Conservation (phyloP, 2,113 vertebrate species). For the Pholis gunnellus region DNA sequence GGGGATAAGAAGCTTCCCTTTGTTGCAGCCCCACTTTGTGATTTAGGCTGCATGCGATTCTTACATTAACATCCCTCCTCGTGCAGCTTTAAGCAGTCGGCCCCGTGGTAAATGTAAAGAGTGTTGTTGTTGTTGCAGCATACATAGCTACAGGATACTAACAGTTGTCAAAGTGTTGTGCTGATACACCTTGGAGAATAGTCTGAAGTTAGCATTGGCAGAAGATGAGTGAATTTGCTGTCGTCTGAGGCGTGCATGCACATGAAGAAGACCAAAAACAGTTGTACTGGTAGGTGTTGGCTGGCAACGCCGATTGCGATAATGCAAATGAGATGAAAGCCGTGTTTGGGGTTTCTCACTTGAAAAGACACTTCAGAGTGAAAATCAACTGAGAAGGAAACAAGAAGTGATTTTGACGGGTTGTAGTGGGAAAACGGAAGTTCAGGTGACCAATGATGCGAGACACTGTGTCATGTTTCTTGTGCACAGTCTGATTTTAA, state of each 20-base stretch:
- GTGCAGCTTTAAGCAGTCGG: conserved; percentile 43
- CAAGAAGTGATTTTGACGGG: conserved; percentile 19
- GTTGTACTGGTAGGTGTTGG: conserved; percentile 56
- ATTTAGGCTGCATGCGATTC: conserved; percentile 36
- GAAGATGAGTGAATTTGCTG: conserved; percentile 52
- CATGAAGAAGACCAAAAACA: conserved; percentile 40
- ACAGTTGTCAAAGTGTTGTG: conserved; percentile 56
- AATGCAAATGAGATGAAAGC: conserved; percentile 68
- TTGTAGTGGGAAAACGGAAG: conserved; percentile 6
- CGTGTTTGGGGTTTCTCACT: conserved; percentile 62
- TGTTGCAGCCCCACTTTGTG: conserved; percentile 36
- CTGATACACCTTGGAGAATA: conserved; percentile 59
- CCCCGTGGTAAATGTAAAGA: conserved; percentile 58
- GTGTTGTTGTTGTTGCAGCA: conserved; percentile 56
- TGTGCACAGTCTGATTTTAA: not conserved
- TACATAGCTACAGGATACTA: conserved; percentile 56
- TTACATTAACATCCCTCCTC: conserved; percentile 27
- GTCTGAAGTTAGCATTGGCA: conserved; percentile 58
- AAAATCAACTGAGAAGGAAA: conserved; percentile 69
- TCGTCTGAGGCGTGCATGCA: conserved; percentile 50
- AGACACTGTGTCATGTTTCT: not conserved
- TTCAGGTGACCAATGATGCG: conserved; percentile 4
- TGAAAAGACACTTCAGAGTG: conserved; percentile 51
- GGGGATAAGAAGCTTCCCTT: conserved; percentile 41
- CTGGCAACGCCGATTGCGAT: conserved; percentile 54